Percentiles rank a stretch among this genome's conserved stretches.
phyloP scores from a whole-genome alignment of 2,113 vertebrate species.

The Hippocampus zosterae region DNA sequence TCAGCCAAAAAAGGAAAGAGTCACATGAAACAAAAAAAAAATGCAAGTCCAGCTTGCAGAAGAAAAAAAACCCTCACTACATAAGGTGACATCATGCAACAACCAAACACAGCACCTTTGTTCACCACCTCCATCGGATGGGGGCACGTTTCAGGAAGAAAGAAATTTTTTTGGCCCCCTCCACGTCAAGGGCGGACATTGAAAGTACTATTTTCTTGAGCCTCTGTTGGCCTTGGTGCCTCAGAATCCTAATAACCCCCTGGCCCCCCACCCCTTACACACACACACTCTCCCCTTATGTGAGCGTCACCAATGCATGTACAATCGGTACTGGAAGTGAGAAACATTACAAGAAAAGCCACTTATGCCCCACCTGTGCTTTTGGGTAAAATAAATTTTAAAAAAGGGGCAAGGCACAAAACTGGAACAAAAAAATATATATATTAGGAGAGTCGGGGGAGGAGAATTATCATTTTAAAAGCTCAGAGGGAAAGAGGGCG shows the following conservation, averaged over 20 bases:
- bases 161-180: too few species aligned
- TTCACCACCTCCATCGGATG: slow-evolving; percentile 9
- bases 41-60: slow-evolving; percentile 30
- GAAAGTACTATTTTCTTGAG: background rate
- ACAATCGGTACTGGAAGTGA: background rate
- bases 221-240: background rate
- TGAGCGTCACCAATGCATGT: too few species aligned
- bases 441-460: background rate
- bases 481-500: background rate
- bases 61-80: slow-evolving; percentile 27
- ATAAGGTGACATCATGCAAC: slow-evolving; percentile 43
- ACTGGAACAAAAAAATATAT: background rate
- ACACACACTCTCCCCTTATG: too few species aligned
- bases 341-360: background rate
- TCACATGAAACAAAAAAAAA: slow-evolving; percentile 23
- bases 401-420: background rate
- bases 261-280: too few species aligned
- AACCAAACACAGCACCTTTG: slow-evolving; percentile 10
- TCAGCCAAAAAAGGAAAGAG: background rate
- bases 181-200: background rate
- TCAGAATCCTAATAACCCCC: background rate
- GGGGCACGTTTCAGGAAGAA: background rate
- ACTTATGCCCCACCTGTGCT: background rate
- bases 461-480: background rate
- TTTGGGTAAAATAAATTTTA: background rate